Evolutionary conservation across 2,797 vertebrate genomes (phyloP).

Genomic region (Odontamblyopus rebecca): DNA sequence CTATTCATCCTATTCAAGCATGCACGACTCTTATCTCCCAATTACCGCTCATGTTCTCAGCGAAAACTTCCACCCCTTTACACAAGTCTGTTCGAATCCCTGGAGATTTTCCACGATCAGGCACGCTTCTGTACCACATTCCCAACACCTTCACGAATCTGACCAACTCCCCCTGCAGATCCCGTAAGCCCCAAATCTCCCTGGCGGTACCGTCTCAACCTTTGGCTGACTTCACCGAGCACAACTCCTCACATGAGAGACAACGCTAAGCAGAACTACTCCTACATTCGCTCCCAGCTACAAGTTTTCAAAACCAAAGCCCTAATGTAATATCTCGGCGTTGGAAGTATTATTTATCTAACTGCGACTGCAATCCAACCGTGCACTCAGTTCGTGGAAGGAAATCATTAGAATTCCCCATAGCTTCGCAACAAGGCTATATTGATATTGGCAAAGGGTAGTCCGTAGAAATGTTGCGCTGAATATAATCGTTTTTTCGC

Average conservation of each 20-base stretch:
- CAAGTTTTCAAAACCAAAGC: conserved; percentile 23
- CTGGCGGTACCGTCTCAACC: conserved; percentile 62
- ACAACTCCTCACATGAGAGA: conserved; percentile 63
- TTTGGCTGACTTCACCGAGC: conserved; percentile 68
- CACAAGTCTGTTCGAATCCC: conserved; percentile 28
- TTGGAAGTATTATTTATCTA: conserved; percentile 23
- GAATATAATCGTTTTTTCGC: conserved; percentile 28
- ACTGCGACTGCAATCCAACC: conserved; percentile 20
- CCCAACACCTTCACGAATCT: conserved; percentile 59
- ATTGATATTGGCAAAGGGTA: conserved; percentile 44
- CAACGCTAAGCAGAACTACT: conserved; percentile 42
- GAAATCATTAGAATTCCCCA: conserved; percentile 42
- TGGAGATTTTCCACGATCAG: conserved; percentile 29
- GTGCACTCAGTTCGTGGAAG: conserved; percentile 25
- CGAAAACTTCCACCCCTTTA: background rate
- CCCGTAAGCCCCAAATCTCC: conserved; percentile 69
- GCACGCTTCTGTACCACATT: conserved; percentile 24
- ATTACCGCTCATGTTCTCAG: no score
- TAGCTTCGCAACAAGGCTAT: conserved; percentile 31
- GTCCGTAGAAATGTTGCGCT: conserved; percentile 25
- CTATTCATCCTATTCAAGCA: background rate
- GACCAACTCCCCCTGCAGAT: conserved; percentile 56
- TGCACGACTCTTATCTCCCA: background rate
- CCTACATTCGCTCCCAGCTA: conserved; percentile 32
- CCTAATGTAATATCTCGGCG: conserved; percentile 20